Percentiles rank a stretch among this genome's conserved stretches.
Evolutionary conservation across 2,888 invertebrate genomes (phyloP).

Genomic region (Drosophila neutralis): DNA sequence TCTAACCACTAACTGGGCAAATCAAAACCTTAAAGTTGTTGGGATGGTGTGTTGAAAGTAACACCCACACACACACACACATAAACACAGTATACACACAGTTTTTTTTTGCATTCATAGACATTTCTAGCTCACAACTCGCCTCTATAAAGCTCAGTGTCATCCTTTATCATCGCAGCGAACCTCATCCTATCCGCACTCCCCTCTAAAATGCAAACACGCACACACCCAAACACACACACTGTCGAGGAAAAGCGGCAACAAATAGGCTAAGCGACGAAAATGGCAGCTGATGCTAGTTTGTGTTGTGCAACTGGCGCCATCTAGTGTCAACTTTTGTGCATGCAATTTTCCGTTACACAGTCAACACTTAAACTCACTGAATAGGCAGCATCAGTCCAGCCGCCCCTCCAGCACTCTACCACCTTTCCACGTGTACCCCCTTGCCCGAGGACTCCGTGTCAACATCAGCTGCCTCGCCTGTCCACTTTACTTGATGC

Average conservation of each 20-base stretch:
- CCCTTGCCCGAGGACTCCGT: constrained; percentile 11
- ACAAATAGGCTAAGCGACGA: neutral
- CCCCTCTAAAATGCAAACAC: constrained; percentile 8
- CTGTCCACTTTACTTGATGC: constrained; percentile 70
- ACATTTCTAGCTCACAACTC: neutral
- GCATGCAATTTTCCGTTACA: constrained; percentile 65
- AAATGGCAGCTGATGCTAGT: constrained; percentile 49
- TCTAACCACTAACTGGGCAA: neutral
- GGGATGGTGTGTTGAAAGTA: neutral
- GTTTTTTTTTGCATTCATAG: constrained; percentile 1
- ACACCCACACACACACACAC: neutral
- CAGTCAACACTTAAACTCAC: constrained; percentile 56
- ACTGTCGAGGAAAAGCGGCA: constrained; percentile 2
- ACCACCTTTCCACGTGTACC: neutral
- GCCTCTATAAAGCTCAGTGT: constrained; percentile 23
- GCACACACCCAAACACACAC: neutral
- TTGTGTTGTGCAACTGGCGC: constrained; percentile 47
- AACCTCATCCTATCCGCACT: too few species aligned
- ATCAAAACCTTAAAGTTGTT: neutral
- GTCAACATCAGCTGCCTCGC: constrained; percentile 71
- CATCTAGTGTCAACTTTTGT: constrained; percentile 66
- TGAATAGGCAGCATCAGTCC: constrained; percentile 4
- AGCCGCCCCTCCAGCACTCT: neutral
- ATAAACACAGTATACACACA: neutral
- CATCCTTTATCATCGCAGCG: constrained; percentile 28